Base-by-base conservation (phyloP, 2,113 vertebrate species). In the Pseudopodoces humilis region DNA sequence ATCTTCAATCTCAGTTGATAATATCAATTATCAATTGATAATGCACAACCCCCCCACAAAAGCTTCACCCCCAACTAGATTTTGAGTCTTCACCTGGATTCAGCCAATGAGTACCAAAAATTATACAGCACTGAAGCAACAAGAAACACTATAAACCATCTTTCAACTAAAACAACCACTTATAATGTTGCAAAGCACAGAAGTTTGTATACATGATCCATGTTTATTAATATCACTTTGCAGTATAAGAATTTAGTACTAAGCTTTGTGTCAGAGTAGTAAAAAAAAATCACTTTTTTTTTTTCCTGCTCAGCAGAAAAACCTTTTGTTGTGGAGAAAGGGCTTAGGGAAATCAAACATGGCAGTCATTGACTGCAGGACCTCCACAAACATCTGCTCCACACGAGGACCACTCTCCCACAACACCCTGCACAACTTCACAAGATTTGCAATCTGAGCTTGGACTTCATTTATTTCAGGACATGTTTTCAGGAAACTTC, bases 391-490 rank as follows among this genome's bases (percentile, higher is more conserved):
- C 64, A 88, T 86, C 71, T n/a, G n/a, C n/a, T 80, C 37, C 68
- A 50, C 64, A 16, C 46, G 28, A 53, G 80, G 33, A 80, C 41
- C 59, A 27, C 83, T 44, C 64, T 47, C n/a, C 77, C 41, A 43
- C 4, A 0, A 46, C 0, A 0, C 63, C 35, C 72, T 24, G 49
- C 60, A 67, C 0, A 0, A 37, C 82, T 79, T 55, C 70, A 55
- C 67, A 31, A 37, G 43, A 35, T 10, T 46, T 80, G 59, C 86
- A 60, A 1, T 28, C 59, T 33, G 30, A 83, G 83, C 50, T 35
- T n/a, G 64, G 83, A 70, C 83, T 56, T 60, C 18, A 33, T 69
- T 80, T 47, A 72, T 69, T 82, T 60, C 5, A 94, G 67, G 24
- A 44, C 7, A 17, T 17, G n/a, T 78, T 86, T 49, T 13, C 6